Evolutionary conservation across 2,888 invertebrate genomes (phyloP).

Genomic region (Aphodius granarius): DNA sequence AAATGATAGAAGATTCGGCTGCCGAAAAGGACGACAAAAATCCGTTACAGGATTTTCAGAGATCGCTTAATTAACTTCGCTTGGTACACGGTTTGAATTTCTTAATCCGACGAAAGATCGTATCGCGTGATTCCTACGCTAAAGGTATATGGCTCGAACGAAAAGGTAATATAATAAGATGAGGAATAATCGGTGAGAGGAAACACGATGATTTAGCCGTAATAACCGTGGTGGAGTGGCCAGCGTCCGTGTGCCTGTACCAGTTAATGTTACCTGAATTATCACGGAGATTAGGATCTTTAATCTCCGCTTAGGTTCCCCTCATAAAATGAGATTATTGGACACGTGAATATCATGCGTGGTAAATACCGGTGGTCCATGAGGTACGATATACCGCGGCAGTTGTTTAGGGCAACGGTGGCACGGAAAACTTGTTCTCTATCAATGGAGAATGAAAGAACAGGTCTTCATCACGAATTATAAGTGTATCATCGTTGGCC

Average conservation of each 20-base stretch:
- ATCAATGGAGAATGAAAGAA: neutral
- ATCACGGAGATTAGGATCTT: neutral
- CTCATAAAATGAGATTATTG: neutral
- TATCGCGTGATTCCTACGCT: neutral
- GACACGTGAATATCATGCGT: neutral
- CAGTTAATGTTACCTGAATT: neutral
- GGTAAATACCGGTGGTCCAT: neutral
- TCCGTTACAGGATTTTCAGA: neutral
- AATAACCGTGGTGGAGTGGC: neutral
- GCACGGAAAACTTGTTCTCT: neutral
- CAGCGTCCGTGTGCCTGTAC: neutral
- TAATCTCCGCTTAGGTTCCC: neutral
- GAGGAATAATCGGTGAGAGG: neutral
- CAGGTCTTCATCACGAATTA: neutral
- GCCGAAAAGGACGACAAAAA: neutral
- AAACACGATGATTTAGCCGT: neutral
- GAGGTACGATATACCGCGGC: neutral
- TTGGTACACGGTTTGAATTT: neutral
- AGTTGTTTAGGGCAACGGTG: neutral
- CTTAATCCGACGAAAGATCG: neutral
- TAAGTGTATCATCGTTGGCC: neutral
- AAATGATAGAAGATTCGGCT: neutral
- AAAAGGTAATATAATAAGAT: neutral
- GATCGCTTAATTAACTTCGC: neutral
- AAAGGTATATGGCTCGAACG: neutral